Conservation (phyloP, 2,113 vertebrate species). For the Panurus biarmicus region DNA sequence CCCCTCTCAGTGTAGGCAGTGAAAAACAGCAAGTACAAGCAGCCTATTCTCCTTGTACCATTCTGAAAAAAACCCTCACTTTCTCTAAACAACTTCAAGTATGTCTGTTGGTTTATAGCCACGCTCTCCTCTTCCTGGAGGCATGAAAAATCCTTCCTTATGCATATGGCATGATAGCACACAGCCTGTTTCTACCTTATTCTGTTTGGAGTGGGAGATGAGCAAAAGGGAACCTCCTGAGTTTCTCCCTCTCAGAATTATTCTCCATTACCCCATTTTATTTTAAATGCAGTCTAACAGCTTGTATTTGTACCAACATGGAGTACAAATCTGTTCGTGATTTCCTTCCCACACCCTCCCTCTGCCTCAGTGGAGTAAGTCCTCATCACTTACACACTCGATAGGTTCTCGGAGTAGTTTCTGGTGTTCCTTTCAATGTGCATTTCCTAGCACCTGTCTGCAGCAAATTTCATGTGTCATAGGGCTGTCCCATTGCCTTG, state of each 20-base stretch:
- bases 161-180: not conserved
- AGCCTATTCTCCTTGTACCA: not conserved
- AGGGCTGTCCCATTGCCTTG: not conserved
- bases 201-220: not conserved
- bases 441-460: not conserved
- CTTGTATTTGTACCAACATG: slow-evolving; percentile 34
- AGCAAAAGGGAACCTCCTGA: not conserved
- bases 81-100: not conserved
- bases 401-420: not conserved
- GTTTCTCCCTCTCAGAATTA: not conserved
- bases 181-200: not conserved
- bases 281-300: slow-evolving; percentile 37
- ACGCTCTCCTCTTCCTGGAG: not conserved
- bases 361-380: not conserved
- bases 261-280: not conserved
- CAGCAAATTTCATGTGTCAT: not conserved
- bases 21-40: not conserved
- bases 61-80: not conserved
- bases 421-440: not conserved
- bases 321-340: slow-evolving; percentile 14
- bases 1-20: not conserved
- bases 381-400: not conserved
- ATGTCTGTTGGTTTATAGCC: not conserved
- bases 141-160: not conserved
- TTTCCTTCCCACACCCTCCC: not conserved